These are phyloP conservation scores for Amphiprion percula DNA, from an alignment of 2,113 vertebrate genomes.

Conservation along the genomic window DNA sequence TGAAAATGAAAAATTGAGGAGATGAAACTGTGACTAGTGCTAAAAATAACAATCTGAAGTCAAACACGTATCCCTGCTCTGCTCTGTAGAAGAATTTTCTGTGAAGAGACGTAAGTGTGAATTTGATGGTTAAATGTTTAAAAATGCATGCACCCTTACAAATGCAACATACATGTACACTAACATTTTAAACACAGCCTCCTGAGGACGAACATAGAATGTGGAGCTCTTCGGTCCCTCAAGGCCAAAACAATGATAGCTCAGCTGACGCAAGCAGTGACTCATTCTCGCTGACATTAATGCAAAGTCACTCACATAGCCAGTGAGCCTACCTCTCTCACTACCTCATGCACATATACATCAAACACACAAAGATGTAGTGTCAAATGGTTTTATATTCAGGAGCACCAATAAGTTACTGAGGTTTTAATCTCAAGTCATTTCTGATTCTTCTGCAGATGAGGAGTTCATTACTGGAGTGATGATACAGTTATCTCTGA, in stretches of 20 bases:
- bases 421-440: neutral
- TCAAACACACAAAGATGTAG: neutral
- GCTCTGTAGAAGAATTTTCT: no score
- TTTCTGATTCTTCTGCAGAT: slow-evolving; percentile 5
- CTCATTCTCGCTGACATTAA: slow-evolving; percentile 65
- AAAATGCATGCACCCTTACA: neutral
- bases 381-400: neutral
- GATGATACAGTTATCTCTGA: neutral
- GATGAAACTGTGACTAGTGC: no score
- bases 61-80: no score
- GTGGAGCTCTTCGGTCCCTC: slow-evolving; percentile 48
- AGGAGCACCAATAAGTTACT: neutral
- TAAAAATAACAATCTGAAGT: no score
- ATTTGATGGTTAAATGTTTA: neutral
- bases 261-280: slow-evolving; percentile 56
- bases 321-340: slow-evolving; percentile 16
- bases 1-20: slow-evolving; percentile 1
- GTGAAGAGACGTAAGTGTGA: neutral
- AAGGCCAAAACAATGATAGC: slow-evolving; percentile 49
- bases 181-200: slow-evolving; percentile 28
- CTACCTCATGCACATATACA: neutral
- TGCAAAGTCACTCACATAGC: slow-evolving; percentile 64
- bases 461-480: neutral
- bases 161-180: neutral
- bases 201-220: slow-evolving; percentile 27